Evolutionary conservation across 2,888 invertebrate genomes (phyloP).

Genomic region (Mongoloraphidia duomilia): DNA sequence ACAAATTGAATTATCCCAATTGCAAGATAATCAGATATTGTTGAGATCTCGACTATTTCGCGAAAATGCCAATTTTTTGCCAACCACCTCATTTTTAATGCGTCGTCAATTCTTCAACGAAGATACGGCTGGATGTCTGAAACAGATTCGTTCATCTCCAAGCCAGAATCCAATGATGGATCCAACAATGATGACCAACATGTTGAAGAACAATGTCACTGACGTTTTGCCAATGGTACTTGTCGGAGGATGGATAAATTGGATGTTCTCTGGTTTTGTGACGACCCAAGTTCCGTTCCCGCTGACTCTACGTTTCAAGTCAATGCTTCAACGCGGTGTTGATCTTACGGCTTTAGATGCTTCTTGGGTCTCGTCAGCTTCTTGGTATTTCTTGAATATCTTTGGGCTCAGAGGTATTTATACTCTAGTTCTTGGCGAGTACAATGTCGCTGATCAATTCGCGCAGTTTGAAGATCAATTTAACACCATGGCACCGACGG

Average conservation of each 20-base stretch:
- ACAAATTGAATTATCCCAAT: constrained; percentile 86
- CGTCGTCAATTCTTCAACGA: constrained; percentile 90
- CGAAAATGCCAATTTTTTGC: constrained; percentile 93
- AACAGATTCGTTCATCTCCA: constrained; percentile 70
- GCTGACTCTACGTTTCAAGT: constrained; percentile 91
- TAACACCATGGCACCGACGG: constrained; percentile 89
- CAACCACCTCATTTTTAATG: constrained; percentile 81
- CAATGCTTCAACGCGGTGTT: constrained; percentile 97
- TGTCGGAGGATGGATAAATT: constrained; percentile 99
- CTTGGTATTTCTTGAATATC: constrained; percentile 99
- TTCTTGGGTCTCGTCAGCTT: constrained; percentile 98
- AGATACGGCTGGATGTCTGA: constrained; percentile 89
- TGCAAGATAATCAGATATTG: constrained; percentile 93
- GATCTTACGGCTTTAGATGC: constrained; percentile 91
- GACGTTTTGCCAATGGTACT: constrained; percentile 98
- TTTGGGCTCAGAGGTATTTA: constrained; percentile 97
- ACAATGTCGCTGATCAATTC: constrained; percentile 94
- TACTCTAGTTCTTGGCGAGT: constrained; percentile 90
- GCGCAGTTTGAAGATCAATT: constrained; percentile 96
- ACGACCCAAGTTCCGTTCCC: constrained; percentile 99
- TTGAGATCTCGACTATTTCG: constrained; percentile 80
- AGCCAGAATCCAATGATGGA: constrained; percentile 90
- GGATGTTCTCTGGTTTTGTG: constrained; percentile 99
- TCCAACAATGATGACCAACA: constrained; percentile 94
- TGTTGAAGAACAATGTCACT: constrained; percentile 97